These are phyloP conservation scores for Catalaphyllia jardinei DNA, from an alignment of 64 coral and sea anemone species.

Conservation along the genomic window DNA sequence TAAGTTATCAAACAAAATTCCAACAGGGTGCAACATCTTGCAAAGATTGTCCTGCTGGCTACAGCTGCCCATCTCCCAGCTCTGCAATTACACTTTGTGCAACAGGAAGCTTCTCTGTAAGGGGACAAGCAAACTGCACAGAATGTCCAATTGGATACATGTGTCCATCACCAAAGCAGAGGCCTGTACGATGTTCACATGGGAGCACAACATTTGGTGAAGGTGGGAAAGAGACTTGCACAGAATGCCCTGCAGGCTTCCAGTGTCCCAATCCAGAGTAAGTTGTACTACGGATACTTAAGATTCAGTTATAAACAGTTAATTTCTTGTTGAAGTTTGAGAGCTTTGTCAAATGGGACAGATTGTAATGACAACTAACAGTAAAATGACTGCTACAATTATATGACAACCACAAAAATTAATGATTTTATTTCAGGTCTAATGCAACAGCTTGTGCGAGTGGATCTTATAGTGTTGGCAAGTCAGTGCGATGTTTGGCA, in stretches of 20 bases:
- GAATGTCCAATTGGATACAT: conserved; percentile 90
- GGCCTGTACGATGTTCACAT: conserved; percentile 69
- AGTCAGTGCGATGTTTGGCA: conserved; percentile 56
- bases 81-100: conserved; percentile 49
- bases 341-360: no score
- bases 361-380: no score
- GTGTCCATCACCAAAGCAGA: conserved; percentile 66
- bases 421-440: conserved; percentile 1
- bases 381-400: background rate
- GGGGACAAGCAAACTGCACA: conserved; percentile 83
- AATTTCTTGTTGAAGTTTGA: no score
- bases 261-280: conserved; percentile 85
- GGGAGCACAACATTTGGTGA: conserved; percentile 83
- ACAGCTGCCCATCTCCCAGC: conserved; percentile 78
- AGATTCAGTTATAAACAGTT: no score
- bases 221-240: conserved; percentile 62
- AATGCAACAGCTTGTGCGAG: conserved; percentile 47
- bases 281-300: background rate
- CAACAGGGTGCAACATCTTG: conserved; percentile 81
- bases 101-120: conserved; percentile 76
- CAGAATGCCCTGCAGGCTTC: conserved; percentile 80
- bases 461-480: conserved; percentile 78
- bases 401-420: background rate
- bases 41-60: conserved; percentile 85
- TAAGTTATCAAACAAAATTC: no score